Evolutionary conservation across 2,797 vertebrate species (phyloP).

Genomic region (Pogoniulus pusillus): DNA sequence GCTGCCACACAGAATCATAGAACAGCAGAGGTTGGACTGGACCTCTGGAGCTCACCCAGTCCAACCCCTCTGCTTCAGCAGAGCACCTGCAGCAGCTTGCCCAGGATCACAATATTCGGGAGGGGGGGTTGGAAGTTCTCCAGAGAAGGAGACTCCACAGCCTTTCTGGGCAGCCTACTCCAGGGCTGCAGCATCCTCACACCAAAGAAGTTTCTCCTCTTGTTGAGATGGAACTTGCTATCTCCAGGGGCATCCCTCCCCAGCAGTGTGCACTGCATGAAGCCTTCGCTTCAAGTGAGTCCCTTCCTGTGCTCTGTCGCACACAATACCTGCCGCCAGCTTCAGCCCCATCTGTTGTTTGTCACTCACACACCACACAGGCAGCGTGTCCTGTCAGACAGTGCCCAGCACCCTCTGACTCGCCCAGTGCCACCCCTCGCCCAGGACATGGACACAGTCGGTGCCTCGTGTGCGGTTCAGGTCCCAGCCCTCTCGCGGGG

Average conservation of each 20-base stretch:
- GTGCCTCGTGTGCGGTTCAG: background rate
- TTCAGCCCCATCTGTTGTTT: background rate
- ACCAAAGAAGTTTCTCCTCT: too few species aligned
- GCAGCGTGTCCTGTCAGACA: background rate
- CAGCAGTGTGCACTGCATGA: background rate
- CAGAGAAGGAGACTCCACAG: too few species aligned
- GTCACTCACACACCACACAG: rapidly evolving
- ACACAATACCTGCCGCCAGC: background rate
- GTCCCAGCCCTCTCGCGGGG: rapidly evolving
- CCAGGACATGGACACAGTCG: background rate
- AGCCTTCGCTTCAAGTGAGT: background rate
- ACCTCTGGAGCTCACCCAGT: too few species aligned
- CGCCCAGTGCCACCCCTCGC: background rate
- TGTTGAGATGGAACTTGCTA: too few species aligned
- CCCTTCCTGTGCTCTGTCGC: background rate
- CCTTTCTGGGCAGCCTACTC: too few species aligned
- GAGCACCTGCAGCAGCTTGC: too few species aligned
- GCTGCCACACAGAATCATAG: background rate
- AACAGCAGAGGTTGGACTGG: too few species aligned
- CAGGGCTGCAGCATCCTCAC: too few species aligned
- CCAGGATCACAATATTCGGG: too few species aligned
- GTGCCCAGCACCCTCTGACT: background rate
- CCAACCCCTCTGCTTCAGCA: too few species aligned
- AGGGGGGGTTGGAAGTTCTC: too few species aligned
- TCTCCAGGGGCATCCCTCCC: background rate